Conservation (phyloP, 2,113 vertebrate genomes). For the Ictalurus punctatus region DNA sequence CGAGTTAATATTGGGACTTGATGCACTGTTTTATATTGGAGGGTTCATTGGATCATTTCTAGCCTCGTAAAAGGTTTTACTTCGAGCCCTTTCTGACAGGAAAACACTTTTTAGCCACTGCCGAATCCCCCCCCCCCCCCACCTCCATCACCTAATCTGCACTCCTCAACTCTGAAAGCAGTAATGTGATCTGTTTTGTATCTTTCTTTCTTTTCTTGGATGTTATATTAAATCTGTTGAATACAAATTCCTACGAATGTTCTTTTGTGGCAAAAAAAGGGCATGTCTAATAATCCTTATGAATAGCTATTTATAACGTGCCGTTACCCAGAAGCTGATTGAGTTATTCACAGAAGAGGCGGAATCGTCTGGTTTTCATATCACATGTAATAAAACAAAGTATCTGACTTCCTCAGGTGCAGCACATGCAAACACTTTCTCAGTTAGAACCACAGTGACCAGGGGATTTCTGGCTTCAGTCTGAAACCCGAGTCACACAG, state of each 20-base stretch:
- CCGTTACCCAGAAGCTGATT: background rate
- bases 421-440: conserved; percentile 27
- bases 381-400: conserved; percentile 9
- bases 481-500: conserved; percentile 22
- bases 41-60: background rate
- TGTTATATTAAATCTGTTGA: background rate
- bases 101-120: background rate
- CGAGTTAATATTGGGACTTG: background rate
- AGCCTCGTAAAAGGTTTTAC: background rate
- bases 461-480: background rate
- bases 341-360: background rate
- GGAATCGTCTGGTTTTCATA: conserved; percentile 14
- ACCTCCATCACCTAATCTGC: background rate
- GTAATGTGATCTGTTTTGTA: background rate
- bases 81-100: background rate
- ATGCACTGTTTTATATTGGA: background rate
- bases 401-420: conserved; percentile 23
- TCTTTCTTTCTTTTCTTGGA: background rate
- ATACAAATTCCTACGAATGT: background rate
- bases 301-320: background rate
- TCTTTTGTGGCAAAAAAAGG: background rate
- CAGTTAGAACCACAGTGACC: conserved; percentile 24
- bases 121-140: background rate
- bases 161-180: background rate
- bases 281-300: background rate